Evolutionary conservation across 2,888 invertebrate species (phyloP), one percentile per base, ranked within the genome.

Genomic region (Agrotis ipsilon): DNA sequence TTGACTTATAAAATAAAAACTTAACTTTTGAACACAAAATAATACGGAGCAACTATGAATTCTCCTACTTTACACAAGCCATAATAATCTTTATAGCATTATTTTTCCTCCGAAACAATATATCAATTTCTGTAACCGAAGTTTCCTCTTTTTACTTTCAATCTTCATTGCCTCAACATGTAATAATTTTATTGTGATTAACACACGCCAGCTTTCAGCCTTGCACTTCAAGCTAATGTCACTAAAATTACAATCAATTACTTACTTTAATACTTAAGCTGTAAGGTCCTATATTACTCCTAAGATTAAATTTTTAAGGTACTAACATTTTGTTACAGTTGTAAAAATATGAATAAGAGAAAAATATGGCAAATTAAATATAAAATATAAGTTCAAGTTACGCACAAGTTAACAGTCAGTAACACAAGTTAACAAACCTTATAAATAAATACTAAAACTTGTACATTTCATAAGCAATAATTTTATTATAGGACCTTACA

Each of bases 141-240:
- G 62, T 75, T 80, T 76, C 75, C 67, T 60, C 64, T 48, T 0
- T 13, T n/a, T 9, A n/a, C 3, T 43, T 49, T 27, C 16, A 54
- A 27, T 49, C 14, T 65, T n/a, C n/a, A 63, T 13, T 63, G 18
- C 46, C 60, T 39, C 21, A 64, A n/a, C 19, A 64, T 67, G 21
- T 52, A 18, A 75, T 60, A 54, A 24, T n/a, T n/a, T n/a, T n/a
- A n/a, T 45, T 69, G 54, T 80, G 48, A 66, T 67, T 67, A 79
- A 78, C 58, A n/a, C 89, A 90, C 89, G 89, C 90, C 83, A 87
- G 89, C 91, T 88, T 87, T 32, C 60, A 80, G 83, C 83, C 70
- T 82, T 72, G 84, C 89, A 89, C 81, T 82, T 81, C 64, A 76
- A 70, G 65, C 64, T 75, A 79, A 74, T 68, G 70, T 82, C 49